Conservation (phyloP, 2,797 vertebrate species). For the Gymnoscopelus braueri region DNA sequence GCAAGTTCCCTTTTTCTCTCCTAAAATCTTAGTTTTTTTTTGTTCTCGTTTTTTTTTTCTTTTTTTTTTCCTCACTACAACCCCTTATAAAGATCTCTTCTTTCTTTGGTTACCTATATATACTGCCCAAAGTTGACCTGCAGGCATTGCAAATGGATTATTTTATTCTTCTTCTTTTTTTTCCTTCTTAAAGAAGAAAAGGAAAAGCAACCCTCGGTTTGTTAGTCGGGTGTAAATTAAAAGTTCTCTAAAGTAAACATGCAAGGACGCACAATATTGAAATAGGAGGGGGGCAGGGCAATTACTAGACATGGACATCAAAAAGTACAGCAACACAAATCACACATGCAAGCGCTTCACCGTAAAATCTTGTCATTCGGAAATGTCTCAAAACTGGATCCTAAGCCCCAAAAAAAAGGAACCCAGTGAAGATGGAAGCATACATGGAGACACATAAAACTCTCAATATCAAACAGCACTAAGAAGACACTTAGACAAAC, state of each 20-base stretch:
- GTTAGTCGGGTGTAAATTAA: conserved; percentile 65
- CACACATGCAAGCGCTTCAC: conserved; percentile 79
- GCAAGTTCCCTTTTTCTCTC: conserved; percentile 56
- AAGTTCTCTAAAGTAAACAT: conserved; percentile 75
- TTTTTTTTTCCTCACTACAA: conserved; percentile 68
- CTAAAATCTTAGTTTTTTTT: conserved; percentile 13
- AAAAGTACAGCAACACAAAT: conserved; percentile 81
- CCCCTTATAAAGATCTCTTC: conserved; percentile 66
- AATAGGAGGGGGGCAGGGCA: conserved; percentile 54
- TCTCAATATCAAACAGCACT: background rate
- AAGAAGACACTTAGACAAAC: conserved; percentile 8
- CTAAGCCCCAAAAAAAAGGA: conserved; percentile 50
- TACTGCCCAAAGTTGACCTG: conserved; percentile 80
- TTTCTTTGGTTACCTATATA: conserved; percentile 83
- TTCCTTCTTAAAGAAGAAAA: conserved; percentile 56
- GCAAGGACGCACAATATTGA: conserved; percentile 69
- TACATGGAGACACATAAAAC: conserved; percentile 41
- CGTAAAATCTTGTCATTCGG: conserved; percentile 54
- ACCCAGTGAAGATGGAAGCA: conserved; percentile 45
- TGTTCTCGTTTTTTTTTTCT: conserved; percentile 51
- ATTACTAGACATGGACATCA: conserved; percentile 74
- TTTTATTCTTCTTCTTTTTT: conserved; percentile 21
- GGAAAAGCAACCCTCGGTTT: conserved; percentile 54
- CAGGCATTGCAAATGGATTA: conserved; percentile 74
- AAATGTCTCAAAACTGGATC: conserved; percentile 45